These are phyloP conservation scores for Helogale parvula DNA, from an alignment of 2,113 vertebrate genomes.

Conservation along the genomic window DNA sequence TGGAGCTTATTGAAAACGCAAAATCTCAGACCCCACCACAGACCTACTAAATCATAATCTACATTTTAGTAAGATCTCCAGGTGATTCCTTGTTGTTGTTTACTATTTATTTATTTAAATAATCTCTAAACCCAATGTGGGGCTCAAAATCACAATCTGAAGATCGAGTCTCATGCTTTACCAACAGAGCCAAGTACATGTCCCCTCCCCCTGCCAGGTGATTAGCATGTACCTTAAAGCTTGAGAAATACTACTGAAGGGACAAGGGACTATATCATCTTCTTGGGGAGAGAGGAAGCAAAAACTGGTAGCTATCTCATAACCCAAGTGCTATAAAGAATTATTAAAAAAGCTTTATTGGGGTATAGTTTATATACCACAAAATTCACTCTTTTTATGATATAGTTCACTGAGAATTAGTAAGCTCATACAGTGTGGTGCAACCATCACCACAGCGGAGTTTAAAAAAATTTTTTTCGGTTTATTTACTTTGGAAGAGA, in stretches of 20 bases:
- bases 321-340: neutral
- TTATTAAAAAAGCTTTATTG: neutral
- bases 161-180: neutral
- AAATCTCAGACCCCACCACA: neutral
- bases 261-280: neutral
- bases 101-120: neutral
- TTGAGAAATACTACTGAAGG: neutral
- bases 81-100: neutral
- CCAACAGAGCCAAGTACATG: neutral
- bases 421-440: neutral
- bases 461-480: too few species aligned
- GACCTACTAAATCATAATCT: neutral
- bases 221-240: neutral
- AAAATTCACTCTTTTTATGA: neutral
- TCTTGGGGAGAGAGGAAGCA: neutral
- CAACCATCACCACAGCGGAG: neutral
- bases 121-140: neutral
- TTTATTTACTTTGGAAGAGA: too few species aligned
- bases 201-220: neutral
- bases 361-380: neutral
- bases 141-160: neutral
- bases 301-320: neutral
- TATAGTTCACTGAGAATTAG: neutral
- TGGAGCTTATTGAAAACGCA: neutral
- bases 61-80: neutral